Evolutionary conservation across 2,888 invertebrate species (phyloP).

Genomic region (Lordiphosa andalusiaca): DNA sequence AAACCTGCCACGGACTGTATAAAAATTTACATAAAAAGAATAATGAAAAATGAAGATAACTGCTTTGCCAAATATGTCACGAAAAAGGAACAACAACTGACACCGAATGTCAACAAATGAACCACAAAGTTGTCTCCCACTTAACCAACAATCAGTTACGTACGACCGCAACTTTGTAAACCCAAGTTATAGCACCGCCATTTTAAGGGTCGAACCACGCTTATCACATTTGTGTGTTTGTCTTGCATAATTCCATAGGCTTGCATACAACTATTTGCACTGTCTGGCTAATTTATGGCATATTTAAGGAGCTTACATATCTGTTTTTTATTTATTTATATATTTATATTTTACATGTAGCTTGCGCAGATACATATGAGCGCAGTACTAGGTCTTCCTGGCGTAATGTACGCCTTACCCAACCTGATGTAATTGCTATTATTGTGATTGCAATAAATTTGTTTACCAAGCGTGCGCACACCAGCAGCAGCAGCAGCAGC

Average conservation of each 20-base stretch:
- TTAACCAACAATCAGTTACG: conserved; percentile 16
- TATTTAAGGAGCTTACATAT: background rate
- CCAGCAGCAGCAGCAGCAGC: conserved; percentile 2
- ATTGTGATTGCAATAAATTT: conserved; percentile 42
- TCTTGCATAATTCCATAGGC: conserved; percentile 28
- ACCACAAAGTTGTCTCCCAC: conserved; percentile 13
- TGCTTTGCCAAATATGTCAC: conserved; percentile 21
- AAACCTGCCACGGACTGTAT: no score
- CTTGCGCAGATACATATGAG: background rate
- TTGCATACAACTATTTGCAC: conserved; percentile 19
- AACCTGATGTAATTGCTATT: conserved; percentile 50
- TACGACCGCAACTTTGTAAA: conserved; percentile 29
- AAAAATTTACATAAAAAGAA: no score
- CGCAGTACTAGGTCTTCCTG: conserved; percentile 6
- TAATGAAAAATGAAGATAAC: conserved; percentile 8
- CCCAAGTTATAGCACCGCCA: background rate
- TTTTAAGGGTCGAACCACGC: conserved; percentile 3
- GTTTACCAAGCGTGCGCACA: conserved; percentile 41
- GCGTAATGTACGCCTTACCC: conserved; percentile 20
- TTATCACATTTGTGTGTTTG: conserved; percentile 11
- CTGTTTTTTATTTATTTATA: no score
- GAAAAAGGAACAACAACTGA: background rate
- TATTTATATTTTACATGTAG: background rate
- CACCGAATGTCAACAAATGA: conserved; percentile 1
- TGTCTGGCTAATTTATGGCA: conserved; percentile 26